Percentiles rank a stretch among this genome's conserved stretches.
Conservation (phyloP, 2,113 vertebrate genomes). For the Danionella cerebrum region DNA sequence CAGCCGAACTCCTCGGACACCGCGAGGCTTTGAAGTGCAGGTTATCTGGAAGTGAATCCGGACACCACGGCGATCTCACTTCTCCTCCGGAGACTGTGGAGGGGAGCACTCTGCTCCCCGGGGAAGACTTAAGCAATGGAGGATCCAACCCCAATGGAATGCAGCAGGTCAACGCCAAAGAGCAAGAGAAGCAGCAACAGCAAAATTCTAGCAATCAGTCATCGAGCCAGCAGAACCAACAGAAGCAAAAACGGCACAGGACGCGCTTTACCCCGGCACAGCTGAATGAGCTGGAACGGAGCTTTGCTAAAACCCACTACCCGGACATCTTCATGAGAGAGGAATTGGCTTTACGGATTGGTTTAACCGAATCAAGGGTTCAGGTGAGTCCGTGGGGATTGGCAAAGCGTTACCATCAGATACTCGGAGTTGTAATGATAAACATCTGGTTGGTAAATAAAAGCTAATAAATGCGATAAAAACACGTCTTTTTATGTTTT, state of each 20-base stretch:
- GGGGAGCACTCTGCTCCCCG: conserved; percentile 87
- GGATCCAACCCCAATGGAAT: conserved; percentile 84
- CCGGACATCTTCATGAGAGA: conserved; percentile 98
- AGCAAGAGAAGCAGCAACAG: conserved; percentile 84
- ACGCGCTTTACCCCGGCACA: conserved; percentile 97
- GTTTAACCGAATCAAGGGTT: conserved; percentile 93
- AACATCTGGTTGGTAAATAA: too few relatives aligned
- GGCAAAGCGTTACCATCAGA: background rate
- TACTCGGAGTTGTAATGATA: too few relatives aligned
- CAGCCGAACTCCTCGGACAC: conserved; percentile 88
- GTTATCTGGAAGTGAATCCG: conserved; percentile 79
- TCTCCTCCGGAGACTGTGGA: conserved; percentile 85
- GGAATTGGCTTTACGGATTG: conserved; percentile 91
- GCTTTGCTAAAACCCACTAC: conserved; percentile 98
- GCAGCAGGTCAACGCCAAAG: conserved; percentile 82
- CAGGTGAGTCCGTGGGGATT: conserved; percentile 70
- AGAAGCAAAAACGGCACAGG: conserved; percentile 97
- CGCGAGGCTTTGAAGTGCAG: conserved; percentile 94
- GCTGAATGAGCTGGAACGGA: conserved; percentile 95
- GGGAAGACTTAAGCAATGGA: conserved; percentile 86
- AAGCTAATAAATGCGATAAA: too few relatives aligned
- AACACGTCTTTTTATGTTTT: too few relatives aligned
- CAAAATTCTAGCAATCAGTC: conserved; percentile 60
- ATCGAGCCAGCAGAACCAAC: conserved; percentile 73
- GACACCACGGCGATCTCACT: conserved; percentile 89